A percentile compares a stretch with the other conserved stretches of the same genome.
Conservation (phyloP, 2,888 invertebrate genomes). For the Aelia acuminata region DNA sequence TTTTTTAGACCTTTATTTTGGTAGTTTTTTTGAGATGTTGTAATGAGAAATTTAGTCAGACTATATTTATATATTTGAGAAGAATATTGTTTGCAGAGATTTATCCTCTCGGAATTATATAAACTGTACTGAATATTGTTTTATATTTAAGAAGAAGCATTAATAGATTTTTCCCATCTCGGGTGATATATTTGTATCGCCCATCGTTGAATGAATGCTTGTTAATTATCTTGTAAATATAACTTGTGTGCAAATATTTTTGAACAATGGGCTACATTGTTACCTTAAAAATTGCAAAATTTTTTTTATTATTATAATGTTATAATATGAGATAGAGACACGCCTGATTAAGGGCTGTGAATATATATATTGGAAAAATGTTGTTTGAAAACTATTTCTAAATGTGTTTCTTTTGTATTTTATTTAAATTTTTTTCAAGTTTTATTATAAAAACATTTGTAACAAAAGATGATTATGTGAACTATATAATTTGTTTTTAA, state of each 20-base stretch:
- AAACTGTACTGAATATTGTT: conserved; percentile 28
- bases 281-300: conserved; percentile 33
- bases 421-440: neutral
- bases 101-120: neutral
- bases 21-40: no score
- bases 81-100: neutral
- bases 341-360: conserved; percentile 33
- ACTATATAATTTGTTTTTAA: conserved; percentile 34
- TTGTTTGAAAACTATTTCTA: neutral
- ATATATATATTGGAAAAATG: conserved; percentile 19
- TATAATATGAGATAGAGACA: conserved; percentile 25
- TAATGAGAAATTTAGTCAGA: neutral
- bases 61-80: conserved; percentile 19
- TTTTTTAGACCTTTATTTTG: neutral
- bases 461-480: conserved; percentile 1
- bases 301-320: conserved; percentile 10
- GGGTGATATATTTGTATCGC: conserved; percentile 31
- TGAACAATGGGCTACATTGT: conserved; percentile 30
- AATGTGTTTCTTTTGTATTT: conserved; percentile 22
- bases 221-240: conserved; percentile 37
- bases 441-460: conserved; percentile 20
- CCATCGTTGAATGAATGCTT: conserved; percentile 26
- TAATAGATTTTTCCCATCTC: neutral
- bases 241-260: conserved; percentile 13
- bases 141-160: conserved; percentile 6